Evolutionary conservation across 2,113 vertebrate species (phyloP).

Genomic region (Procavia capensis): DNA sequence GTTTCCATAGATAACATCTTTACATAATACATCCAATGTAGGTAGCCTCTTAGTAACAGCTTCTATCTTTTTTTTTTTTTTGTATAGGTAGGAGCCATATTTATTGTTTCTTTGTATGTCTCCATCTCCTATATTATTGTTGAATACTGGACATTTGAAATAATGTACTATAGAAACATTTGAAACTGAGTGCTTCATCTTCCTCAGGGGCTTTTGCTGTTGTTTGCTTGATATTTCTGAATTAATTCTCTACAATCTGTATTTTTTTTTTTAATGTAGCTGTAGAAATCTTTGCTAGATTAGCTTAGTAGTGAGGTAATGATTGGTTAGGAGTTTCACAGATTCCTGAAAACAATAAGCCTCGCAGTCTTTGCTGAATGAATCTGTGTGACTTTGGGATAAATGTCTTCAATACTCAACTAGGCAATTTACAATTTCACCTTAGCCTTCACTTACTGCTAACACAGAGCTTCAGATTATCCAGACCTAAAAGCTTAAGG

Average conservation of each 20-base stretch:
- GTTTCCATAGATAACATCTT: too few species aligned
- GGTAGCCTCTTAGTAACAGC: neutral
- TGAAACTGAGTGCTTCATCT: neutral
- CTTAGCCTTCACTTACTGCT: neutral
- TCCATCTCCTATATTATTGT: neutral
- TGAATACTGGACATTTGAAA: neutral
- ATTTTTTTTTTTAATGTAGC: neutral
- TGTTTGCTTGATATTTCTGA: neutral
- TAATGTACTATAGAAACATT: neutral
- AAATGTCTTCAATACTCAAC: too few species aligned
- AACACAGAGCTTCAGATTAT: neutral
- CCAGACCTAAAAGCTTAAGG: fast-evolving
- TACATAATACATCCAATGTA: too few species aligned
- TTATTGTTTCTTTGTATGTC: neutral
- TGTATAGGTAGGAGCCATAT: neutral
- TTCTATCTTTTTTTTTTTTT: neutral
- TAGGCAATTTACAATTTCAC: neutral
- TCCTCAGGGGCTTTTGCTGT: neutral
- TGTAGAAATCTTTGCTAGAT: neutral
- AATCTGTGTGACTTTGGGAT: neutral
- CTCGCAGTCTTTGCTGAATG: neutral
- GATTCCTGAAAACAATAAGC: neutral
- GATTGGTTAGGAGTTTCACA: neutral
- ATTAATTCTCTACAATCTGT: neutral
- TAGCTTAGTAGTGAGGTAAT: neutral